Percentiles rank a stretch among this genome's conserved stretches.
Evolutionary conservation across 2,797 vertebrate genomes (phyloP).

Genomic region (Sylvilagus floridanus): DNA sequence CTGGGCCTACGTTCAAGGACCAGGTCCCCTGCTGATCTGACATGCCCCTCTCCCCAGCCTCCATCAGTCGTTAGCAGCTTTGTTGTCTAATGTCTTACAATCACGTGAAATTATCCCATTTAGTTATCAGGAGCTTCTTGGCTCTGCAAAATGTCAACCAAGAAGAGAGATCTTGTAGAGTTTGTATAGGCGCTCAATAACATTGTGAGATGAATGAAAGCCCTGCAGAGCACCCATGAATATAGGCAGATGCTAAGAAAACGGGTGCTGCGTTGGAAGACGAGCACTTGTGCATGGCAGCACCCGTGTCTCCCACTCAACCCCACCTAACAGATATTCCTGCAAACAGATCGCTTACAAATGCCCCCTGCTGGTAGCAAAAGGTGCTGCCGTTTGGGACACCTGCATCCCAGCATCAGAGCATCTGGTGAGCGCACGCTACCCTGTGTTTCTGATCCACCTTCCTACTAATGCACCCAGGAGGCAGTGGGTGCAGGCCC

Average conservation of each 20-base stretch:
- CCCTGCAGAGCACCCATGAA: not conserved
- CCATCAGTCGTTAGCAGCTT: not conserved
- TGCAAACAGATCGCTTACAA: not conserved
- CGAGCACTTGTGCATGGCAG: not conserved
- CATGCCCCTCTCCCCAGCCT: not conserved
- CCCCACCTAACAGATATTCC: not conserved
- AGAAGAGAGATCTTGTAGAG: not conserved
- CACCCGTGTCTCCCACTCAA: not conserved
- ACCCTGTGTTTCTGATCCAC: no score
- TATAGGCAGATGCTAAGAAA: not conserved
- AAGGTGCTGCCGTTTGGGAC: not conserved
- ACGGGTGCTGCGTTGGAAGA: not conserved
- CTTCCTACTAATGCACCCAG: no score
- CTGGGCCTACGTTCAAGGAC: not conserved
- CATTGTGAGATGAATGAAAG: not conserved
- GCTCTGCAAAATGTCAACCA: not conserved
- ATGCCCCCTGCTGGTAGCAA: not conserved
- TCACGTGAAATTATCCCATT: not conserved
- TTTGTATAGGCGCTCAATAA: not conserved
- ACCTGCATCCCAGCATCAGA: no score
- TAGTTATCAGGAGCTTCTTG: not conserved
- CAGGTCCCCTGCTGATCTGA: not conserved
- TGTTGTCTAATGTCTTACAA: not conserved
- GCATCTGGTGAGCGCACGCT: no score
- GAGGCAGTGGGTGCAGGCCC: no score